Conservation (phyloP, 2,113 vertebrate species). For the Scolopax mira region DNA sequence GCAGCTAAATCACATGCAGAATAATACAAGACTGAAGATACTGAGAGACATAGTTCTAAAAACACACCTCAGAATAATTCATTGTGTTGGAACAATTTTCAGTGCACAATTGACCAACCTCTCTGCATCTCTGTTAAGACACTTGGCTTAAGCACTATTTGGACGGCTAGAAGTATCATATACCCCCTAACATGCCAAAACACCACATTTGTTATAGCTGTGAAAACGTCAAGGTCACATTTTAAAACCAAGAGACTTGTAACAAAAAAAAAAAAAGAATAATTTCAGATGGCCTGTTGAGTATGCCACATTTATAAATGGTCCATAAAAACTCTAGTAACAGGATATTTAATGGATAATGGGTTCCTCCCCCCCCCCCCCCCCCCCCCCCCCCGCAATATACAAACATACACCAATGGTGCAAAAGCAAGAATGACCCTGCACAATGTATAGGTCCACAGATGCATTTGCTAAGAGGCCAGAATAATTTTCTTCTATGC, state of each 20-base stretch:
- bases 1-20: not conserved
- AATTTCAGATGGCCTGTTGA: not conserved
- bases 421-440: not conserved
- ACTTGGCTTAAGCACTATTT: not conserved
- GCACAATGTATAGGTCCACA: fast-evolving
- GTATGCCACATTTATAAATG: not conserved
- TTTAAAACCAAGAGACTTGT: not conserved
- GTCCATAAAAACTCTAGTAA: not conserved
- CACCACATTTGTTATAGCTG: not conserved
- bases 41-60: not conserved
- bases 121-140: not conserved
- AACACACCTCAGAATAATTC: not conserved
- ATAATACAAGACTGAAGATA: not conserved
- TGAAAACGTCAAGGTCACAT: not conserved
- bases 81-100: not conserved
- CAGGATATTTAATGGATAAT: not conserved
- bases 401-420: not conserved
- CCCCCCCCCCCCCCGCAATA: too few species aligned
- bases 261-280: not conserved
- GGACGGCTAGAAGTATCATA: not conserved
- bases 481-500: not conserved
- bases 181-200: not conserved
- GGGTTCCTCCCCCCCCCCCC: fast-evolving
- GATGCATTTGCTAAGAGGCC: not conserved
- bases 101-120: too few species aligned